A percentile compares a stretch with the other conserved stretches of the same genome.
Evolutionary conservation across 1,140 invertebrate genomes (phyloP).

Genomic region (Drosophila carrolli): DNA sequence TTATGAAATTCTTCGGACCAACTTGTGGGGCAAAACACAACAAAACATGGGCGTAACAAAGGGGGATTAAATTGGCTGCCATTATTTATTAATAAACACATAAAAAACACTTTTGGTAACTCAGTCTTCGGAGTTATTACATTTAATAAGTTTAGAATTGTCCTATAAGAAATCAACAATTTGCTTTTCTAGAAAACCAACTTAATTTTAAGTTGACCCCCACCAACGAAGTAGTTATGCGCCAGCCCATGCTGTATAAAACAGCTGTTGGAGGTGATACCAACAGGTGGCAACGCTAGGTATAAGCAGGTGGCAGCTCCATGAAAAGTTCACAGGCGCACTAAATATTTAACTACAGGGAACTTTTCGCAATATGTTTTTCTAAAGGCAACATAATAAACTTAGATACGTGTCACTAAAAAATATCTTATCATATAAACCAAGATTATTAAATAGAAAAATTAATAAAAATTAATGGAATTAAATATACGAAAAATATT

Average conservation of each 20-base stretch:
- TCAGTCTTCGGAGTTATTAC: too few relatives aligned
- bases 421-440: too few relatives aligned
- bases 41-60: conserved; percentile 1
- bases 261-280: conserved; percentile 14
- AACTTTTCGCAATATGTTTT: not conserved
- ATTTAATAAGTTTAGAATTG: too few relatives aligned
- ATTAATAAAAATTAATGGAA: too few relatives aligned
- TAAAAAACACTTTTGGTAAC: too few relatives aligned
- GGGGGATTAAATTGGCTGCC: too few relatives aligned
- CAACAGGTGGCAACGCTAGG: conserved; percentile 29
- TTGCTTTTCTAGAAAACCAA: too few relatives aligned
- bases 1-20: not conserved
- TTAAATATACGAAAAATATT: not conserved
- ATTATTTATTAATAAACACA: too few relatives aligned
- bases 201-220: too few relatives aligned
- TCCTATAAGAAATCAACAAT: too few relatives aligned
- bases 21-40: conserved; percentile 1
- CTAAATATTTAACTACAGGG: not conserved
- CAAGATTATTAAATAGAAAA: too few relatives aligned
- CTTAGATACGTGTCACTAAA: not conserved
- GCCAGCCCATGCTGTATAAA: not conserved
- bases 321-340: not conserved
- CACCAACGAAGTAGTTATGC: not conserved
- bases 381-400: too few relatives aligned
- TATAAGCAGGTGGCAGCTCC: conserved; percentile 14